Conservation (phyloP, 92 coral and sea anemone species). For the Zoanthus gigantus region DNA sequence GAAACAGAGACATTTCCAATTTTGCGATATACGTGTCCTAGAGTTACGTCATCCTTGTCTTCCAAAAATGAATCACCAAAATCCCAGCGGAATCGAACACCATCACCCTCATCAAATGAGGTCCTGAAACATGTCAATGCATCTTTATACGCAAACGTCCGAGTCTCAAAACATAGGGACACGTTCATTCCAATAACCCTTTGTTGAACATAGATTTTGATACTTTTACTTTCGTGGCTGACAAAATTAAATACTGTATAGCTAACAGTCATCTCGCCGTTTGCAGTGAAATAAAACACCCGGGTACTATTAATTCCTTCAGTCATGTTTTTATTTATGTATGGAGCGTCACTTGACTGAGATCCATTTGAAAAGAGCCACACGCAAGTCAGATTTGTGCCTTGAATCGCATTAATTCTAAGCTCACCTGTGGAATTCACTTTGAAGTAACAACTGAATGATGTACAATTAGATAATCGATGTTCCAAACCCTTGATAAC, state of each 20-base stretch:
- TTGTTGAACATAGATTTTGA: constrained; percentile 60
- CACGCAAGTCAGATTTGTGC: constrained; percentile 77
- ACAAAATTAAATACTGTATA: constrained; percentile 63
- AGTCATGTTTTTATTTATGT: constrained; percentile 2
- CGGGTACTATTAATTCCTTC: constrained; percentile 63
- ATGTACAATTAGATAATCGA: not conserved
- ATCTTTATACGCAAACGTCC: constrained; percentile 71
- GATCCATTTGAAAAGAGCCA: constrained; percentile 52
- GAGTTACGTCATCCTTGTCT: not conserved
- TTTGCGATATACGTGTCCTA: constrained; percentile 20
- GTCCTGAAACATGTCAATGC: constrained; percentile 64
- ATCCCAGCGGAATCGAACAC: constrained; percentile 60
- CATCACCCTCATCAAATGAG: constrained; percentile 50
- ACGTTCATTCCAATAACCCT: constrained; percentile 67
- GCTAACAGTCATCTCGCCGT: constrained; percentile 25
- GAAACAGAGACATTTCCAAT: constrained; percentile 50
- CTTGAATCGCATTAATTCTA: constrained; percentile 37
- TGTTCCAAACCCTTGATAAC: constrained; percentile 22
- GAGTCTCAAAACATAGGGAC: constrained; percentile 64
- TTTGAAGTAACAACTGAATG: constrained; percentile 1
- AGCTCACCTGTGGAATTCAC: constrained; percentile 21
- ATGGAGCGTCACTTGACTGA: constrained; percentile 47
- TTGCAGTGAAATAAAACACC: constrained; percentile 15
- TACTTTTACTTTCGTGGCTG: constrained; percentile 7
- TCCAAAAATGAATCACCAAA: constrained; percentile 6